Percentiles rank a stretch among this genome's conserved stretches.
These are phyloP conservation scores for Zaprionus africanus DNA, from an alignment of 1,140 invertebrate species.

Conservation along the genomic window DNA sequence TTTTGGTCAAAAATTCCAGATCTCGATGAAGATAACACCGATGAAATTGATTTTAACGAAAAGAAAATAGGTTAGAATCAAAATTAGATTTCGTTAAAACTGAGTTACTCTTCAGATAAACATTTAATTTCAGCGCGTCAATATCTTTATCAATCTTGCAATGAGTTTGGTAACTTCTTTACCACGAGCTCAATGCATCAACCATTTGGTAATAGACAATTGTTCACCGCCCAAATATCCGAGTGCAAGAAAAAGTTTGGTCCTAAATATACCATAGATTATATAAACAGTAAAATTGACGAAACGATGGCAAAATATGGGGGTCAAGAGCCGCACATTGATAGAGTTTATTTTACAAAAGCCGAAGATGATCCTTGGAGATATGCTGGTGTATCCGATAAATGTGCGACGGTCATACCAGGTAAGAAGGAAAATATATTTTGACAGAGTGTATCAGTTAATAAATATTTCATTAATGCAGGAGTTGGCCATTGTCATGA, in stretches of 20 bases:
- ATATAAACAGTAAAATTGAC: constrained; percentile 28
- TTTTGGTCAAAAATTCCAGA: constrained; percentile 1
- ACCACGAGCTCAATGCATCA: constrained; percentile 28
- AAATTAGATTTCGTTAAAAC: neutral
- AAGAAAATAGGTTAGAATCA: neutral
- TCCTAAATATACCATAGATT: constrained; percentile 32
- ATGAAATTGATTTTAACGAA: neutral
- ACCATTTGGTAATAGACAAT: constrained; percentile 20
- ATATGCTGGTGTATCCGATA: constrained; percentile 25
- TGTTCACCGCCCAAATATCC: constrained; percentile 3
- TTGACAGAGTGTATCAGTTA: neutral
- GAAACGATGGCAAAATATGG: constrained; percentile 84
- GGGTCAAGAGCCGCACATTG: constrained; percentile 85
- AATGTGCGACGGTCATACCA: constrained; percentile 32
- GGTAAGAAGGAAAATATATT: neutral
- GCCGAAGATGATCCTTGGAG: constrained; percentile 87
- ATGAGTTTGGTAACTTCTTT: constrained; percentile 36
- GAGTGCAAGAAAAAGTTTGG: constrained; percentile 32
- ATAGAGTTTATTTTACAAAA: constrained; percentile 87
- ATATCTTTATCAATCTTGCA: constrained; percentile 45
- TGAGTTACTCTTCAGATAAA: neutral
- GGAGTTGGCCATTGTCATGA: constrained; percentile 32
- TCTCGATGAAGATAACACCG: neutral
- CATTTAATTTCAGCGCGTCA: constrained; percentile 26
- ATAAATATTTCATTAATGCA: neutral